Evolutionary conservation across 1,140 invertebrate species (phyloP), one percentile per base, ranked within the genome.

Genomic region (Drosophila murphyi): DNA sequence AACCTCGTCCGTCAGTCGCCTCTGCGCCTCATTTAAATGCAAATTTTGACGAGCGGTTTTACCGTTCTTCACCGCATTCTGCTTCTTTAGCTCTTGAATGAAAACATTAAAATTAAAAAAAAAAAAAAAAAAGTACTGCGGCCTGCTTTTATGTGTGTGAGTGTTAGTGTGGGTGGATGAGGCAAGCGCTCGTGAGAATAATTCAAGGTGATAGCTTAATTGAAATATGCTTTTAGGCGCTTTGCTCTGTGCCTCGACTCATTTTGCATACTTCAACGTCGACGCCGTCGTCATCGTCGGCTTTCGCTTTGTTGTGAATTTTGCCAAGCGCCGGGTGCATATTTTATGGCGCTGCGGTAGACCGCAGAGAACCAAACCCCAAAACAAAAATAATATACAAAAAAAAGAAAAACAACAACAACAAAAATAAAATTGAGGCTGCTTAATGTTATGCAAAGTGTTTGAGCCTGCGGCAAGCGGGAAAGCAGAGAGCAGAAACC

Each of bases 141-240:
- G 61, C 78, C 69, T 74, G 72, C 82, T 87, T 72, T 90, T 76
- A 82, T 78, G 50, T 71, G 50, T 76, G 54, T 73, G 8, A 65
- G 34, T 29, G 51, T 69, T 45, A 43, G 52, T 68, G 62, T 61
- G 48, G 31, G 41, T 70, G 67, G 65, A 60, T 76, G 68, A 72
- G 73, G 72, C 37, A 45, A 48, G 52, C 55, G 83, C 85, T 89
- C 83, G 83, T 90, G 88, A 90, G 88, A 90, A 91, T 91, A 90
- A 91, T 91, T 91, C 82, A 91, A 91, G 89, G 89, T 91, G 89
- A 91, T 91, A 86, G 89, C 85, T 91, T 91, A 91, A 91, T 91
- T 91, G 89, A 91, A 91, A 91, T 89, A 91, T 91, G 89, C 85
- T 91, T 91, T 91, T 91, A 91, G 89, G 89, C 89, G 89, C 80